Evolutionary conservation across 2,888 invertebrate species (phyloP).

Genomic region (Eupithecia vulgata): DNA sequence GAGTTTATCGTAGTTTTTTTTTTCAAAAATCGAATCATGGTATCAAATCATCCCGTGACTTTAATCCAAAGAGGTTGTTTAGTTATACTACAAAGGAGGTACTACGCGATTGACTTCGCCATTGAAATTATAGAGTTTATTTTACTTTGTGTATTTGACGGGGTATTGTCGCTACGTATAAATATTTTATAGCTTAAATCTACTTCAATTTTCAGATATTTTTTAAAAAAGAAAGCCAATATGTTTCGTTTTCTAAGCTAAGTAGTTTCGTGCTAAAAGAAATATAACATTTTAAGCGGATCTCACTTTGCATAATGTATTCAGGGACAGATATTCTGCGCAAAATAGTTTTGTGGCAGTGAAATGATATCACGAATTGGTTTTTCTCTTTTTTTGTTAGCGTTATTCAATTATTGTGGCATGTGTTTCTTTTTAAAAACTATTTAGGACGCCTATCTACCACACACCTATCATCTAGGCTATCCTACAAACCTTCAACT

Average conservation of each 20-base stretch:
- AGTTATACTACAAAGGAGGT: background rate
- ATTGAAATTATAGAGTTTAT: background rate
- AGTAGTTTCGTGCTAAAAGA: slow-evolving; percentile 32
- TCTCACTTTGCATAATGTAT: slow-evolving; percentile 62
- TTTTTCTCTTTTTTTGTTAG: slow-evolving; percentile 6
- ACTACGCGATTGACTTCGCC: background rate
- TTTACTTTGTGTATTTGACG: too few relatives aligned
- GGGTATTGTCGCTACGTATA: background rate
- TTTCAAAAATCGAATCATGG: too few relatives aligned
- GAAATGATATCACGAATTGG: slow-evolving; percentile 27
- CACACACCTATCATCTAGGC: too few relatives aligned
- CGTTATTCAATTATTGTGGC: background rate
- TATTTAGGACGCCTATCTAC: background rate
- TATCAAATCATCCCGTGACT: too few relatives aligned
- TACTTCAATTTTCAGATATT: background rate
- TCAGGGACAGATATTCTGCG: slow-evolving; percentile 61
- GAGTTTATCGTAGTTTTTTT: too few relatives aligned
- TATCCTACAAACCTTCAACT: background rate
- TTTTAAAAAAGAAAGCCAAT: background rate
- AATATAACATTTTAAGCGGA: slow-evolving; percentile 35
- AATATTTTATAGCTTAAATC: background rate
- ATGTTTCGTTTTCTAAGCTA: slow-evolving; percentile 12
- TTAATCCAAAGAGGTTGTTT: too few relatives aligned
- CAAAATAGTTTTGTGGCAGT: slow-evolving; percentile 57
- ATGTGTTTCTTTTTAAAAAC: background rate